Evolutionary conservation across 2,113 vertebrate genomes (phyloP).

Genomic region (Nanorana parkeri): DNA sequence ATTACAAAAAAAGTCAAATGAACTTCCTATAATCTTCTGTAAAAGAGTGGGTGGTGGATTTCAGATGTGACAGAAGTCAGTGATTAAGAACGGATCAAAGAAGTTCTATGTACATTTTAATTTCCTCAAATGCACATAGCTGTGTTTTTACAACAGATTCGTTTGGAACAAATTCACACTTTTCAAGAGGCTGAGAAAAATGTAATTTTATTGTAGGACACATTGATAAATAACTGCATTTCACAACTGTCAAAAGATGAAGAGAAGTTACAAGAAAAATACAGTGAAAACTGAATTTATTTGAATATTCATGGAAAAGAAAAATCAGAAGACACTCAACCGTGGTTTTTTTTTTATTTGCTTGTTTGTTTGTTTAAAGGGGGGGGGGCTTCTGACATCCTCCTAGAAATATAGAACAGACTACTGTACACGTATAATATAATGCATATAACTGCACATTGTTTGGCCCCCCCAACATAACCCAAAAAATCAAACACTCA

Average conservation of each 20-base stretch:
- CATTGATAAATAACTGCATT: not conserved
- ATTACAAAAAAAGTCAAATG: not conserved
- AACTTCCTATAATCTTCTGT: not conserved
- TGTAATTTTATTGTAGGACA: not conserved
- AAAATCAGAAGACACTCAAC: no score
- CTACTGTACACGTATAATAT: no score
- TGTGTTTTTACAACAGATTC: not conserved
- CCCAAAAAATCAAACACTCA: no score
- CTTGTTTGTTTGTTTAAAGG: no score
- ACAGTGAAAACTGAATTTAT: not conserved
- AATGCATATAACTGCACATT: no score
- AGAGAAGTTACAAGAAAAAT: not conserved
- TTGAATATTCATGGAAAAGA: no score
- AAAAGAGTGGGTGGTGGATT: not conserved
- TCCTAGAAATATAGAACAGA: no score
- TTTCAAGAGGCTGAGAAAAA: fast-evolving
- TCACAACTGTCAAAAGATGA: conserved; percentile 1
- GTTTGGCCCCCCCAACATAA: no score
- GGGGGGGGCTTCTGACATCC: no score
- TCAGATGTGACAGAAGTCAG: not conserved
- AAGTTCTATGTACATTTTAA: not conserved
- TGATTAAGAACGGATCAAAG: not conserved
- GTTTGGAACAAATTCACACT: not conserved
- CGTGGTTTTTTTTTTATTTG: no score
- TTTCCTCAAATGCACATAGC: not conserved